These are phyloP conservation scores for Perdita meconis DNA, from an alignment of 2,888 invertebrate species.

Conservation along the genomic window DNA sequence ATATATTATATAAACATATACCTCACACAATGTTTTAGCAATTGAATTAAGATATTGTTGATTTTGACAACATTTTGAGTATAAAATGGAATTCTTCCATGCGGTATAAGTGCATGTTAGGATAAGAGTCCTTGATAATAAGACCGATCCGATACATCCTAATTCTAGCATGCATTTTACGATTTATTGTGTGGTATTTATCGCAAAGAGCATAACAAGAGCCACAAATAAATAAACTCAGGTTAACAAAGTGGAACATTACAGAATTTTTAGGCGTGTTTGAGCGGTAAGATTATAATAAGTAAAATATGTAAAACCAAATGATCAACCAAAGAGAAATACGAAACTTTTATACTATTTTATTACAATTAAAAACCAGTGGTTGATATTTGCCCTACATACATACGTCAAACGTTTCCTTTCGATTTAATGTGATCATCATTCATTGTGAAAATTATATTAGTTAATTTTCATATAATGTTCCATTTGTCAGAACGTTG, in stretches of 20 bases:
- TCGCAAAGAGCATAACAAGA: not conserved
- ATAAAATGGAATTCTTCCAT: slow-evolving; percentile 23
- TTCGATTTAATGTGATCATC: slow-evolving; percentile 42
- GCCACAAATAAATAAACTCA: slow-evolving; percentile 34
- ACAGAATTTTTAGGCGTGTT: slow-evolving; percentile 36
- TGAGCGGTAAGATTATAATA: slow-evolving; percentile 27
- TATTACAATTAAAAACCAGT: slow-evolving; percentile 57
- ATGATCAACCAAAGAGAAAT: slow-evolving; percentile 20
- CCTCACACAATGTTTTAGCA: slow-evolving; percentile 13
- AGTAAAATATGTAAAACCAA: slow-evolving; percentile 24
- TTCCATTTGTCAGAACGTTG: slow-evolving; percentile 56
- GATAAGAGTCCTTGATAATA: not conserved
- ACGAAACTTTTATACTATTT: slow-evolving; percentile 63
- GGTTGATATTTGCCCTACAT: slow-evolving; percentile 21
- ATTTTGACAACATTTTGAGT: slow-evolving; percentile 22
- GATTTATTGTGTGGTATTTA: slow-evolving; percentile 20
- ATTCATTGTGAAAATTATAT: slow-evolving; percentile 36
- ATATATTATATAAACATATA: slow-evolving; percentile 15
- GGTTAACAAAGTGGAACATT: slow-evolving; percentile 35
- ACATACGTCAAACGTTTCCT: slow-evolving; percentile 50
- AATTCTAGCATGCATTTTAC: slow-evolving; percentile 27
- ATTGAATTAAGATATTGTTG: slow-evolving; percentile 34
- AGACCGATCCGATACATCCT: slow-evolving; percentile 15
- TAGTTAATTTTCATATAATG: slow-evolving; percentile 46
- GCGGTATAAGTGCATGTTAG: slow-evolving; percentile 24